Evolutionary conservation across 2,888 invertebrate genomes (phyloP).

Genomic region (Mythimna lalbum): DNA sequence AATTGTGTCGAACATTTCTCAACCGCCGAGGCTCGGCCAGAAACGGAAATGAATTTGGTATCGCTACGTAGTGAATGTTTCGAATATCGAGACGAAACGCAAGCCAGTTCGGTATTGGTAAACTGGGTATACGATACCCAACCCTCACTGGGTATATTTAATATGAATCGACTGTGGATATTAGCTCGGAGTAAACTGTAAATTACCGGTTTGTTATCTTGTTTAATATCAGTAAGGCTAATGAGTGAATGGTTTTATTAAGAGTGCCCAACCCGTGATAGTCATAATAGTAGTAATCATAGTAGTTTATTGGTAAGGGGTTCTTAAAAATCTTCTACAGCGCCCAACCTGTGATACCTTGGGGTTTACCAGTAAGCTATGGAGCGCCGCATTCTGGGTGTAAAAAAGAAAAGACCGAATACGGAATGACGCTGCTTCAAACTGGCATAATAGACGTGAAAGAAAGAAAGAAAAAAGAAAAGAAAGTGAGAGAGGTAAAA

Average conservation of each 20-base stretch:
- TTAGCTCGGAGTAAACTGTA: constrained; percentile 14
- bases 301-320: no score
- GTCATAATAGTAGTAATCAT: no score
- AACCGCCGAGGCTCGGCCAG: constrained; percentile 31
- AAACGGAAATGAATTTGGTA: constrained; percentile 68
- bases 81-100: constrained; percentile 51
- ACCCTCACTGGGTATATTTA: constrained; percentile 30
- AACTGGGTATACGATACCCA: constrained; percentile 33
- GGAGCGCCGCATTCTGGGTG: no score
- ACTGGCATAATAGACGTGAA: no score
- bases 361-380: no score
- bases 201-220: constrained; percentile 16
- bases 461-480: no score
- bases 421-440: no score
- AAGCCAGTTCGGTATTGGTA: constrained; percentile 21
- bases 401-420: no score
- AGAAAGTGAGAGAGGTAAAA: no score
- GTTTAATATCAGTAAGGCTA: constrained; percentile 8
- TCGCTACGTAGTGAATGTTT: constrained; percentile 54
- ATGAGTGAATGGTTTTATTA: background rate
- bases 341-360: no score
- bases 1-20: constrained; percentile 31
- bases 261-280: background rate
- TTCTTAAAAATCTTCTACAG: no score
- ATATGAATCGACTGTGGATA: constrained; percentile 21